Conservation (phyloP, 2,113 vertebrate genomes). For the Pristiophorus japonicus region DNA sequence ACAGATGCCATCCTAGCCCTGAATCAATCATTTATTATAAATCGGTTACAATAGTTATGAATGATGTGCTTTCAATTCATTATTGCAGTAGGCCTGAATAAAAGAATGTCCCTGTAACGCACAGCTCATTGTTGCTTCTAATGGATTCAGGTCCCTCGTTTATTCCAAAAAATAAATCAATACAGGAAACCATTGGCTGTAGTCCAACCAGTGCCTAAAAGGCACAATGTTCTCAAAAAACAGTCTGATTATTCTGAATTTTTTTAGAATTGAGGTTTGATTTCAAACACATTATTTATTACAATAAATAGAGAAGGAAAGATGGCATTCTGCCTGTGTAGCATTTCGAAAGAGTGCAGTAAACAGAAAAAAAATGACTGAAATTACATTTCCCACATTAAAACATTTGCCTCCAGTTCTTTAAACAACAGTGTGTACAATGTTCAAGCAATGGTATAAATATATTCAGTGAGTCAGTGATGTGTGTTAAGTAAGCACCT, state of each 20-base stretch:
- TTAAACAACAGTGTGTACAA: neutral
- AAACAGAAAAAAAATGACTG: neutral
- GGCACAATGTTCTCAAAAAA: neutral
- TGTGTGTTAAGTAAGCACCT: neutral
- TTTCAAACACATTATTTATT: neutral
- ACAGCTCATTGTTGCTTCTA: conserved; percentile 9
- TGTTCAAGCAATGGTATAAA: neutral
- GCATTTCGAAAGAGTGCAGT: neutral
- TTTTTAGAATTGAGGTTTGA: neutral
- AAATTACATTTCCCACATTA: neutral
- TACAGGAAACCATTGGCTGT: neutral
- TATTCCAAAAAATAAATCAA: conserved; percentile 20
- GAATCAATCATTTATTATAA: neutral
- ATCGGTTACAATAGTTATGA: conserved; percentile 1
- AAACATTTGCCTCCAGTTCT: neutral
- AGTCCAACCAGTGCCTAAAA: neutral
- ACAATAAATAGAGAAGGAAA: neutral
- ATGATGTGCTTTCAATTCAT: neutral
- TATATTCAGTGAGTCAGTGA: neutral
- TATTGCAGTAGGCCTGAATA: neutral
- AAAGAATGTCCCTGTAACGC: neutral
- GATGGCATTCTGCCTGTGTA: neutral
- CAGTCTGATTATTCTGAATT: neutral
- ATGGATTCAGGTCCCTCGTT: neutral
- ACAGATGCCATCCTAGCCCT: neutral